Evolutionary conservation across 2,888 invertebrate species (phyloP).

Genomic region (Tetragnatha montana): DNA sequence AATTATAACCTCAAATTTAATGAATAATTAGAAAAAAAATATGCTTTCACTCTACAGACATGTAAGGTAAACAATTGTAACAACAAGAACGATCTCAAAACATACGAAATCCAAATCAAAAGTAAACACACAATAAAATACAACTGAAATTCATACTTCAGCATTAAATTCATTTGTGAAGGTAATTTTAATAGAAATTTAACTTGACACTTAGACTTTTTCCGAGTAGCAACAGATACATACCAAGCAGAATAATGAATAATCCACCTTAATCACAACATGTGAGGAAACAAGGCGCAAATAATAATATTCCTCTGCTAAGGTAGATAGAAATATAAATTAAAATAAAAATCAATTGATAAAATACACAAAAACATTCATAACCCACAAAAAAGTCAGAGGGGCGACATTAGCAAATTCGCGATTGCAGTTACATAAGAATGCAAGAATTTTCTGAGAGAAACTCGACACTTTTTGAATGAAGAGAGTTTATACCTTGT

Average conservation of each 20-base stretch:
- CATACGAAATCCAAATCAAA: not conserved
- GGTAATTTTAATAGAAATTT: not conserved
- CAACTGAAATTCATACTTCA: not conserved
- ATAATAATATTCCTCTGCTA: no score
- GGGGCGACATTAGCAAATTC: constrained; percentile 31
- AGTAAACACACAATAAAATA: not conserved
- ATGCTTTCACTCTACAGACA: not conserved
- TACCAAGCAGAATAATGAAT: not conserved
- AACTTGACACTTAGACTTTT: not conserved
- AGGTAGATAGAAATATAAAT: not conserved
- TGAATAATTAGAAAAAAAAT: no score
- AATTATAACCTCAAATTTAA: no score
- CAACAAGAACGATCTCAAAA: not conserved
- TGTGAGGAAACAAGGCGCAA: not conserved
- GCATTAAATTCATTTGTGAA: not conserved
- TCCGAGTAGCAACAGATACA: constrained; percentile 22
- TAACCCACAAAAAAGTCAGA: constrained; percentile 28
- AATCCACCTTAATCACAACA: not conserved
- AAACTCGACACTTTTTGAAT: not conserved
- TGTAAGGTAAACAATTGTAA: not conserved
- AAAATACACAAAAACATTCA: constrained; percentile 32
- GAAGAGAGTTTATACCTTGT: not conserved
- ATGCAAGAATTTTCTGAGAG: not conserved
- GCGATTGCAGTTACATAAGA: constrained; percentile 20
- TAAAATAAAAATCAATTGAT: constrained; percentile 11